Conservation (phyloP, 2,888 invertebrate genomes). For the Laothoe populi region DNA sequence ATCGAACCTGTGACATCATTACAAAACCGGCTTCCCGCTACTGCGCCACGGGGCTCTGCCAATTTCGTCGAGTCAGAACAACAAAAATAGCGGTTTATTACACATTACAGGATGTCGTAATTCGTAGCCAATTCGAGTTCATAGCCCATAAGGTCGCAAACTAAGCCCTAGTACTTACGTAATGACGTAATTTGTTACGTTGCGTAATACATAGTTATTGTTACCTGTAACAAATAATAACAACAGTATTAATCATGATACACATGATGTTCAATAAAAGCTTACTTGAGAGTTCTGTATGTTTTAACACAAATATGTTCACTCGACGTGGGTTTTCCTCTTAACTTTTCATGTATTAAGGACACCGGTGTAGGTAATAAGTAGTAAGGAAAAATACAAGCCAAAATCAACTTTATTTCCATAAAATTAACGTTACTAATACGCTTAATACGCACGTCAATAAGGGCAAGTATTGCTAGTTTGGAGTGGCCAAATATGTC, state of each 20-base stretch:
- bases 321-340: too few species aligned
- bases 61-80: background rate
- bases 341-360: too few species aligned
- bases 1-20: too few species aligned
- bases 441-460: too few species aligned
- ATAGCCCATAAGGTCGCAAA: conserved; percentile 16
- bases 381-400: too few species aligned
- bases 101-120: conserved; percentile 3
- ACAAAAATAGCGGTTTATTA: background rate
- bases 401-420: too few species aligned
- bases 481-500: too few species aligned
- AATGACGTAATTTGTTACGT: conserved; percentile 13
- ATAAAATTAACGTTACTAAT: too few species aligned
- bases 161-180: conserved; percentile 19
- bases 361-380: too few species aligned
- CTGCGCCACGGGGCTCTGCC: too few species aligned
- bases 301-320: background rate
- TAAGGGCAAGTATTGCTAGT: too few species aligned
- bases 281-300: conserved; percentile 1
- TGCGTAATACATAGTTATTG: background rate
- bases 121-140: background rate
- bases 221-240: conserved; percentile 31
- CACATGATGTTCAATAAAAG: background rate
- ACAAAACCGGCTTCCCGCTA: too few species aligned
- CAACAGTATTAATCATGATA: conserved; percentile 15